Evolutionary conservation across 2,888 invertebrate species (phyloP), one percentile per base, ranked within the genome.

Genomic region (Carabus problematicus): DNA sequence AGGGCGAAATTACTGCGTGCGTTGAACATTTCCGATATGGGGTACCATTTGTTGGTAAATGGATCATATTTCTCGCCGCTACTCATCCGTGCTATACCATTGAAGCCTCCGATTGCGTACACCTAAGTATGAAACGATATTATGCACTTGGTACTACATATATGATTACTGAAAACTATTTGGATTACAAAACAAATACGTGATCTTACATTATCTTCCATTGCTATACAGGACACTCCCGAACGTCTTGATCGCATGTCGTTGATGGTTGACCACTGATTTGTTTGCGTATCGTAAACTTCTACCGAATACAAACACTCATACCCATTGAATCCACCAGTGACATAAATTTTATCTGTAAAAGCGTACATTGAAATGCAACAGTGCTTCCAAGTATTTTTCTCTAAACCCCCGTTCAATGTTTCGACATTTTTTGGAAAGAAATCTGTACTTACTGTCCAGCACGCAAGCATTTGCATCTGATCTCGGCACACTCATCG

Each of bases 1-100:
- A 95, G 90, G 29, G 95, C 96, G 79, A 96, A 97, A 82, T 97
- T 97, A 79, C 95, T 95, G 41, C 97, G 85, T 0, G 94, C 93
- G 77, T 92, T 92, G 82, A 91, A 91, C 97, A 97, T 97, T 79
- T 93, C 92, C 0, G 92, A 91, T 54, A 95, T 91, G 0, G 88
- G 86, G 0, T 89, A 85, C 97, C 97, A 97, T 0, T 87, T 86
- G 80, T 93, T 91, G 0, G 89, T 88, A 7, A 84, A 84, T 0
- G 94, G 92, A 79, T 92, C 91, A 79, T 90, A 96, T 75, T 90
- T 91, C 80, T 97, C 97, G 0, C 93, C 94, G 71, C 93, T 93
- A 78, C 92, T 92, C 89, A 97, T 91, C 60, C 97, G 85, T 0
- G 93, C 91, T 54, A 94, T 91, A 0, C 96, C 96, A 80, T 97